These are phyloP conservation scores for Drosophila pseudotakahashii DNA, from an alignment of 2,888 invertebrate genomes.

Conservation along the genomic window DNA sequence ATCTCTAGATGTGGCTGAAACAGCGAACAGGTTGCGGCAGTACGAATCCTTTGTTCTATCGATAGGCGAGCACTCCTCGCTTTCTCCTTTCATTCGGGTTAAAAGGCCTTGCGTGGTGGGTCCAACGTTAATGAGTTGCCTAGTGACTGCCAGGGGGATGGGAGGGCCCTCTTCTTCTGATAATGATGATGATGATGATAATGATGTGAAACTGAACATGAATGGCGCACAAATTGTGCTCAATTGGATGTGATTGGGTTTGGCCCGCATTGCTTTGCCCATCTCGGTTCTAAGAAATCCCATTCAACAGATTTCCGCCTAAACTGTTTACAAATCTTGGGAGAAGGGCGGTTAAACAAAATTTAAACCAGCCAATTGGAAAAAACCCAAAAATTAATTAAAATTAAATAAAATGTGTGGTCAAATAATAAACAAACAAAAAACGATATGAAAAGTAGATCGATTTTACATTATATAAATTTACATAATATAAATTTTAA, in stretches of 20 bases:
- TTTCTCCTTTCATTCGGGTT: constrained; percentile 37
- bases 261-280: constrained; percentile 13
- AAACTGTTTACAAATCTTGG: constrained; percentile 10
- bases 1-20: constrained; percentile 30
- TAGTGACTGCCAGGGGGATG: constrained; percentile 39
- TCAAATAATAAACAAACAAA: too few relatives aligned
- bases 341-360: not conserved
- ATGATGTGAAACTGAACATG: constrained; percentile 35
- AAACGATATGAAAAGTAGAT: too few relatives aligned
- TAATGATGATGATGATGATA: constrained; percentile 11
- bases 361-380: constrained; percentile 12
- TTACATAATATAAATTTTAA: too few relatives aligned
- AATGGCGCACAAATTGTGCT: constrained; percentile 43
- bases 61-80: constrained; percentile 52
- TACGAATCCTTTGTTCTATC: constrained; percentile 46
- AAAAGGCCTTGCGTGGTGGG: constrained; percentile 28
- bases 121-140: constrained; percentile 65
- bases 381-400: not conserved
- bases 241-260: constrained; percentile 44
- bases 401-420: not conserved
- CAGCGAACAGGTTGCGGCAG: not conserved
- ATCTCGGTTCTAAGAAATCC: constrained; percentile 1
- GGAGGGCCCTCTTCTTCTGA: not conserved
- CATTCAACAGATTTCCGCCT: constrained; percentile 32
- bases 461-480: too few relatives aligned